Conservation (phyloP, 1,140 invertebrate genomes). For the Sesamia nonagrioides region DNA sequence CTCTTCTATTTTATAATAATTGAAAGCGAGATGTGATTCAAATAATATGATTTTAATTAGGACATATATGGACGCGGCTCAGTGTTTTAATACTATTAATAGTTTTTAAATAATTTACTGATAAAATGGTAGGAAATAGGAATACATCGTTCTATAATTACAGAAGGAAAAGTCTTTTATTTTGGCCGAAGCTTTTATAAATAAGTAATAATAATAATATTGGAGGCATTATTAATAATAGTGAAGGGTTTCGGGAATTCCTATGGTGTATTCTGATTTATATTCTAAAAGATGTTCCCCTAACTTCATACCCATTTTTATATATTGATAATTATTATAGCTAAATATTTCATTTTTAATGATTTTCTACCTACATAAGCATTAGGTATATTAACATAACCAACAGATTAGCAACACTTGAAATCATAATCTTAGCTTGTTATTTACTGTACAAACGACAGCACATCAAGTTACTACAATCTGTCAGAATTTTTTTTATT, state of each 20-base stretch:
- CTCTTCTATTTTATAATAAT: constrained; percentile 29
- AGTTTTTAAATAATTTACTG: not conserved
- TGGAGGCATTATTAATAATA: constrained; percentile 1
- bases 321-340: not conserved
- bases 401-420: not conserved
- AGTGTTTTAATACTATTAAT: not conserved
- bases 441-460: too few species aligned
- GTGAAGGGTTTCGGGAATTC: not conserved
- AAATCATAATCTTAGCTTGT: not conserved
- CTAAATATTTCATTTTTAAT: constrained; percentile 5
- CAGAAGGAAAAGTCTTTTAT: constrained; percentile 21
- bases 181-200: constrained; percentile 39
- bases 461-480: too few species aligned
- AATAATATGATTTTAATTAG: constrained; percentile 3
- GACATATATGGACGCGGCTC: constrained; percentile 21
- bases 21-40: constrained; percentile 18
- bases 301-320: constrained; percentile 9
- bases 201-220: not conserved
- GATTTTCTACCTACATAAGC: constrained; percentile 15
- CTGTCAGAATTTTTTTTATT: too few species aligned
- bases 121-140: not conserved
- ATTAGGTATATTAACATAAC: not conserved
- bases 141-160: not conserved
- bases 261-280: not conserved
- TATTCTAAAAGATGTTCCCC: constrained; percentile 15